Conservation (phyloP, 1,140 invertebrate genomes). For the Diplogasteroides magnus region DNA sequence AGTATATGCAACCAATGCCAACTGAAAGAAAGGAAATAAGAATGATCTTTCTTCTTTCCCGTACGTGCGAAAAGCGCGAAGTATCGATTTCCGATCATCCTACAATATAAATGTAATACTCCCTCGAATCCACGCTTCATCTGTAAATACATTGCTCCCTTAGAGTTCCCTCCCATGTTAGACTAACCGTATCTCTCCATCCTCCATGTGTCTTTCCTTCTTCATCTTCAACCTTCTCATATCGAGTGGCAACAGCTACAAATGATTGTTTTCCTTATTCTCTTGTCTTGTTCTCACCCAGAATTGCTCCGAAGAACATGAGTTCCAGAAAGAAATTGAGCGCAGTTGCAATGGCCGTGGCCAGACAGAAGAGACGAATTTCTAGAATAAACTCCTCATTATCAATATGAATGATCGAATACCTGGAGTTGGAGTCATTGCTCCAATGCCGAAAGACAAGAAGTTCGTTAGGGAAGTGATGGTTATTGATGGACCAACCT, state of each 20-base stretch:
- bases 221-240: conserved; percentile 19
- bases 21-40: background rate
- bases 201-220: conserved; percentile 6
- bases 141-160: background rate
- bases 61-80: background rate
- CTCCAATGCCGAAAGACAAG: conserved; percentile 91
- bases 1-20: background rate
- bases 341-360: conserved; percentile 37
- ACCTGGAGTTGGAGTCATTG: conserved; percentile 75
- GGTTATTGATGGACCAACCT: conserved; percentile 82
- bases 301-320: conserved; percentile 38
- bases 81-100: background rate
- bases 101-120: conserved; percentile 10
- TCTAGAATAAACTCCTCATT: conserved; percentile 41
- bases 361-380: conserved; percentile 61
- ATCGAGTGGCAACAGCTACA: conserved; percentile 30
- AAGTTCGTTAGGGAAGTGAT: conserved; percentile 94
- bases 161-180: background rate
- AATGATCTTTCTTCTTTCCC: background rate
- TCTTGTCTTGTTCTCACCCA: conserved; percentile 35
- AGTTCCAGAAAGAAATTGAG: conserved; percentile 37
- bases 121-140: conserved; percentile 2
- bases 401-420: no score
- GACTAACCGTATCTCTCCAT: conserved; percentile 1
- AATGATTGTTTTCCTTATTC: conserved; percentile 19